Base-by-base conservation (phyloP, 2,888 invertebrate species). In the Cheilosia grossa region DNA sequence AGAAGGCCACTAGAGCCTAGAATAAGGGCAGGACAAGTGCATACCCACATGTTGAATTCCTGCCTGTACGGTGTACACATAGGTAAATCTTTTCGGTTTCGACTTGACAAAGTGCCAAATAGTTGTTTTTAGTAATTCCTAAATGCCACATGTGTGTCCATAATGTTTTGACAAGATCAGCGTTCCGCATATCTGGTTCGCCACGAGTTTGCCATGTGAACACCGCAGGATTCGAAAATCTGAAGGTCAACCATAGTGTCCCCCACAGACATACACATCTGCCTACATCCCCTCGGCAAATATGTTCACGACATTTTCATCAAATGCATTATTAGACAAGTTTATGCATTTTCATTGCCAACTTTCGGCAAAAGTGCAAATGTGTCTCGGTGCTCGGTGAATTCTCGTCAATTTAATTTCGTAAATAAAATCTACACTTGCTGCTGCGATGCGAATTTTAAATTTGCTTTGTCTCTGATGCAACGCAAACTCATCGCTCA, bases 121-220 rank as follows among this genome's bases (percentile, higher is more conserved):
- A 58, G 19, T 40, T 58, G 37, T 21, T 58, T 58, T 40, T 58
- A 24, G 59, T 7, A n/a, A 37, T 59, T n/a, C 4, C 15, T 4
- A 42, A 42, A 42, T 42, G 59, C 24, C 24, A 30, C 56, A 42
- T 42, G 24, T 59, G 42, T 59, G 42, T 40, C 58, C 58, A 33
- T 33, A 33, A 33, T 33, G 33, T 42, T 21, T 58, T 59, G 24
- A 59, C 58, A 24, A 58, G 40, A 61, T 61, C 44, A 44, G 17
- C 10, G 44, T 63, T 61, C 61, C 44, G 61, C 63, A 63, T 47
- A 47, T 13, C 47, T 30, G 47, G 5, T 19, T 10, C 6, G 27
- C 19, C 69, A 69, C 56, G 69, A 33, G 5, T 24, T 58, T 0
- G n/a, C 56, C 69, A 69, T 69, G 69, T 69, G 69, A 47, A 58